Percentiles rank a stretch among this genome's conserved stretches.
These are phyloP conservation scores for Liopterus haemorrhoidalis DNA, from an alignment of 2,888 invertebrate species.

Conservation along the genomic window DNA sequence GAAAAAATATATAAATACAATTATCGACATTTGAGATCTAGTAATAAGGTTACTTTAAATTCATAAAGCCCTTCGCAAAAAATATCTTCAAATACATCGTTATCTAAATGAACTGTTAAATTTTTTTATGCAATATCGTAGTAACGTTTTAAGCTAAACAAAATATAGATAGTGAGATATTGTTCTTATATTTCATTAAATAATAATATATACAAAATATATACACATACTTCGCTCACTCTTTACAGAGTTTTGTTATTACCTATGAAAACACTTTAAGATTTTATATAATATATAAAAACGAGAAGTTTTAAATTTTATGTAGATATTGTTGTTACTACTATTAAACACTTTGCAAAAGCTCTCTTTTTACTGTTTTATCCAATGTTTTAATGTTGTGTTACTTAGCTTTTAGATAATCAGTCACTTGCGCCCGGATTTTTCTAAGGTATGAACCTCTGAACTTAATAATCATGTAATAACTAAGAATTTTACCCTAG, in stretches of 20 bases:
- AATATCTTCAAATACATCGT: conserved; percentile 11
- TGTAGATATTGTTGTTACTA: conserved; percentile 18
- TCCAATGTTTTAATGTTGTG: too few species aligned
- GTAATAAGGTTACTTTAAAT: too few species aligned
- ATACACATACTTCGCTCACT: conserved; percentile 23
- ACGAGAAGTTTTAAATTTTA: conserved; percentile 18
- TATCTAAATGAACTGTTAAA: conserved; percentile 19
- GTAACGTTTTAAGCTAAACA: conserved; percentile 21
- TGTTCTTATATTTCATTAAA: conserved; percentile 22
- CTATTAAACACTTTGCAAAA: conserved; percentile 15
- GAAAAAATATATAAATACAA: too few species aligned
- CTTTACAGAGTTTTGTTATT: conserved; percentile 24
- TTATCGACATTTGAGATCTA: too few species aligned
- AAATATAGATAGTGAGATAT: conserved; percentile 24
- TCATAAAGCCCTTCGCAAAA: too few species aligned
- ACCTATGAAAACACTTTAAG: conserved; percentile 20
- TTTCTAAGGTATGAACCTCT: too few species aligned
- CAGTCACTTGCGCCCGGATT: too few species aligned
- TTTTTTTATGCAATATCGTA: conserved; percentile 24
- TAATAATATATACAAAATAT: conserved; percentile 17
- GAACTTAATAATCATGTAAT: too few species aligned
- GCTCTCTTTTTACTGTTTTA: conserved; percentile 18
- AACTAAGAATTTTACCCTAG: too few species aligned
- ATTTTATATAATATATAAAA: conserved; percentile 17
- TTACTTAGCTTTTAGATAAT: too few species aligned